These are phyloP conservation scores for Heliconius erato DNA, from an alignment of 2,888 invertebrate species.

Conservation along the genomic window DNA sequence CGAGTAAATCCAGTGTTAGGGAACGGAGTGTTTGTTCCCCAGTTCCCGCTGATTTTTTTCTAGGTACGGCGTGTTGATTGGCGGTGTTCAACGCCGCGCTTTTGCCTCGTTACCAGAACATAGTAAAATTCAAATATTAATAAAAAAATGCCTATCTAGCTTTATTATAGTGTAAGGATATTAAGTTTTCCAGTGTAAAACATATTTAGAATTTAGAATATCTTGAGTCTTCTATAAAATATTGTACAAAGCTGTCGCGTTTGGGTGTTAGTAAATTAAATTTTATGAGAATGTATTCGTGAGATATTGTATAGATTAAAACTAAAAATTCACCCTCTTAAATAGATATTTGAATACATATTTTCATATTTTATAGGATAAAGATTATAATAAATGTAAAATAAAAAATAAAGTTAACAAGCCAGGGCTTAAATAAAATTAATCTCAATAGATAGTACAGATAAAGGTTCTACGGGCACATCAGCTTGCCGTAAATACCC, in stretches of 20 bases:
- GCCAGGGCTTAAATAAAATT: conserved; percentile 1
- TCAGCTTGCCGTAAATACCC: conserved; percentile 61
- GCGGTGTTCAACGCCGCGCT: no score
- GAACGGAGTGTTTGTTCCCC: no score
- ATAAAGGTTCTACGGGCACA: conserved; percentile 55
- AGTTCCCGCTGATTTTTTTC: no score
- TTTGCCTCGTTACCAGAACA: no score
- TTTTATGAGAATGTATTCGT: background rate
- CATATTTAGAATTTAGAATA: no score
- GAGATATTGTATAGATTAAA: background rate
- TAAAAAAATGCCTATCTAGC: no score
- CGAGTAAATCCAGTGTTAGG: no score
- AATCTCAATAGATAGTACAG: background rate
- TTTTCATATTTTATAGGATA: background rate
- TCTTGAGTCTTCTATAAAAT: background rate
- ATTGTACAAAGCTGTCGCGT: background rate
- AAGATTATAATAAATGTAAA: background rate
- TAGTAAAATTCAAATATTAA: no score
- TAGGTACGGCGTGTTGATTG: no score
- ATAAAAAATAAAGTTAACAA: background rate
- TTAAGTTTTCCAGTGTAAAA: no score
- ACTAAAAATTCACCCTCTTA: background rate
- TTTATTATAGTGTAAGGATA: no score
- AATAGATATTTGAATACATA: background rate
- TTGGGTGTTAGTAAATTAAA: background rate